phyloP scores from a whole-genome alignment of 2,113 vertebrate species.

The Percina caprodes region DNA sequence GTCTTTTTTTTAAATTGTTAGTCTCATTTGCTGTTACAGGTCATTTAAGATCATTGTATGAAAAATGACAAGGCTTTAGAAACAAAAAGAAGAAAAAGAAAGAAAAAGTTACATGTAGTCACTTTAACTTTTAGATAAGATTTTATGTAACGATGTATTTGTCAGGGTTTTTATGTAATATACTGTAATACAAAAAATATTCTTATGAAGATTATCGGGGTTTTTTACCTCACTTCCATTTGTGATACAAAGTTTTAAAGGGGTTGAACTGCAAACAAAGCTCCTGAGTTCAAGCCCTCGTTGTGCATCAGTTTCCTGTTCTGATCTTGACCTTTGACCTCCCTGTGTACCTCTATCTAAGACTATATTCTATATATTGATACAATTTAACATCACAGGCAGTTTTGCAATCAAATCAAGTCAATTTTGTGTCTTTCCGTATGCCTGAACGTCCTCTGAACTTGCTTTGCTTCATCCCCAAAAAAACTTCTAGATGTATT shows the following conservation, averaged over 20 bases:
- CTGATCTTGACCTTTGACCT: not conserved
- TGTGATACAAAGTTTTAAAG: not conserved
- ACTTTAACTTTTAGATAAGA: no score
- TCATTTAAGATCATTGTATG: no score
- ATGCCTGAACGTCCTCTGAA: slow-evolving; percentile 1
- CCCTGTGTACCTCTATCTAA: not conserved
- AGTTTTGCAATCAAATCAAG: not conserved
- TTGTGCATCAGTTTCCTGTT: not conserved
- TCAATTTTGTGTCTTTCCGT: not conserved
- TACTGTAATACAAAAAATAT: no score
- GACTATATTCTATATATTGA: not conserved
- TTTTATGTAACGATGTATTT: no score
- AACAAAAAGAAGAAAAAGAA: no score
- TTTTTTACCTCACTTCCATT: not conserved
- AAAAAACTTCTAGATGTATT: slow-evolving; percentile 8
- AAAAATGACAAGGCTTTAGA: no score
- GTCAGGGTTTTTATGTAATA: no score
- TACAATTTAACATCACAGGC: not conserved
- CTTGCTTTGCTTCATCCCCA: slow-evolving; percentile 6
- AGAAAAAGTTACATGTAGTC: no score
- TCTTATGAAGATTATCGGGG: not conserved
- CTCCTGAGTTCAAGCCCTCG: not conserved
- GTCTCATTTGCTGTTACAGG: no score
- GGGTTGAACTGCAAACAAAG: not conserved
- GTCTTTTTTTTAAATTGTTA: no score